These are phyloP conservation scores for Cercopithecus petaurista DNA, from an alignment of 2,797 vertebrate species.

Conservation along the genomic window DNA sequence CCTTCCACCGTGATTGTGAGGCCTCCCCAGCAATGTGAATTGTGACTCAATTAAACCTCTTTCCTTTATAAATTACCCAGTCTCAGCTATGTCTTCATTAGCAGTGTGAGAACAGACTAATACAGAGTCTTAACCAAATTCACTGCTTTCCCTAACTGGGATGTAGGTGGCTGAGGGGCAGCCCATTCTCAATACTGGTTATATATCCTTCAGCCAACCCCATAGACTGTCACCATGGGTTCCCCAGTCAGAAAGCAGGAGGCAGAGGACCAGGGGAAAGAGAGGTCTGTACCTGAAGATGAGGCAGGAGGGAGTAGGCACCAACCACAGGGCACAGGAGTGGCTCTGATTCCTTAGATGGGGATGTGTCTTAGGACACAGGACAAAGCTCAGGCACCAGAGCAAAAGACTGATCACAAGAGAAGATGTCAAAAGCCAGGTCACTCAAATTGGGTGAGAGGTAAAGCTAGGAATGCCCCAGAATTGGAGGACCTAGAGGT, in stretches of 20 bases:
- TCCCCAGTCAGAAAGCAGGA: background rate
- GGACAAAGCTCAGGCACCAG: background rate
- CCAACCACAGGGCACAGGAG: rapidly evolving
- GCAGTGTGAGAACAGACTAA: no score
- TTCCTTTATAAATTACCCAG: no score
- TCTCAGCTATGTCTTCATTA: no score
- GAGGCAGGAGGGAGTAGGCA: background rate
- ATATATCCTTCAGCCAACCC: no score
- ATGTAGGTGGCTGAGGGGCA: background rate
- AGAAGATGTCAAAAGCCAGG: background rate
- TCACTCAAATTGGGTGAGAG: background rate
- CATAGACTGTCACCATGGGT: background rate
- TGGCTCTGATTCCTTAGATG: background rate
- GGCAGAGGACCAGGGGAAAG: background rate
- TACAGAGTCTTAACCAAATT: background rate
- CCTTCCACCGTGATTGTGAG: no score
- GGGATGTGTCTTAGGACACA: background rate
- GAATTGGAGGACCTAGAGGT: no score
- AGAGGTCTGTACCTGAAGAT: background rate
- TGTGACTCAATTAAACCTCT: no score
- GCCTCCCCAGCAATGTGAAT: no score
- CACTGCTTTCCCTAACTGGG: background rate
- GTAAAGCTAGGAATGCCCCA: background rate
- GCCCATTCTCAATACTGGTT: background rate
- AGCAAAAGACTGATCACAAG: background rate